Evolutionary conservation across 2,113 vertebrate genomes (phyloP).

Genomic region (Odontophorus gujanensis): DNA sequence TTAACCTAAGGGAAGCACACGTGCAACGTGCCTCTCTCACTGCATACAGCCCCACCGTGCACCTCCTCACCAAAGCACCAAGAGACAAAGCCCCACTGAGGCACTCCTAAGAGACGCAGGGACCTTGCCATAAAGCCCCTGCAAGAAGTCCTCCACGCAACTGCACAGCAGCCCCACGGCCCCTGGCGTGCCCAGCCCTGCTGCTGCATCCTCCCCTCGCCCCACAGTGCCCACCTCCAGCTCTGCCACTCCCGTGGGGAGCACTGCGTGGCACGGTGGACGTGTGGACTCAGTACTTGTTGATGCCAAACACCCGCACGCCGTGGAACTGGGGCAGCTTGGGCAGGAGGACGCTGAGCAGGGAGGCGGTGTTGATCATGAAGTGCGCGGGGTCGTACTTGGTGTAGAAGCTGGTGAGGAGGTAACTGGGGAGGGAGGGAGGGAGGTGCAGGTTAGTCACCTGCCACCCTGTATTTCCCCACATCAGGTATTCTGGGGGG

Average conservation of each 20-base stretch:
- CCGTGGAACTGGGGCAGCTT: conserved; percentile 95
- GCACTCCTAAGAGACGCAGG: background rate
- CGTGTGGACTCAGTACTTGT: conserved; percentile 85
- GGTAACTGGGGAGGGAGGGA: conserved; percentile 80
- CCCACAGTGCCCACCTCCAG: background rate
- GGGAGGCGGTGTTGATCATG: conserved; percentile 88
- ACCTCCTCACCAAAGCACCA: background rate
- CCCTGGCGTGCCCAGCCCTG: background rate
- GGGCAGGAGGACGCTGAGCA: conserved; percentile 91
- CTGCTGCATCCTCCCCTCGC: background rate
- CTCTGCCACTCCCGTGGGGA: background rate
- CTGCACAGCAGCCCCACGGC: background rate
- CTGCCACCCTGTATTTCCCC: background rate
- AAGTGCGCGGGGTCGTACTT: conserved; percentile 92
- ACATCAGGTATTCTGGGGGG: background rate
- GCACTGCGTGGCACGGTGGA: accelerated
- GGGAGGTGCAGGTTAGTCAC: background rate
- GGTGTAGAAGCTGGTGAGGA: conserved; percentile 95
- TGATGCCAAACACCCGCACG: conserved; percentile 93
- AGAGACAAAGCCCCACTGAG: background rate
- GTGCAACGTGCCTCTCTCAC: accelerated
- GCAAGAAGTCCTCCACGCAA: background rate
- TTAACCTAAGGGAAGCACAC: background rate
- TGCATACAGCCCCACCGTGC: accelerated
- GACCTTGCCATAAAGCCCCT: background rate